Percentiles rank a stretch among this genome's conserved stretches.
Evolutionary conservation across 2,888 invertebrate genomes (phyloP).

Genomic region (Aproaerema taeniolella): DNA sequence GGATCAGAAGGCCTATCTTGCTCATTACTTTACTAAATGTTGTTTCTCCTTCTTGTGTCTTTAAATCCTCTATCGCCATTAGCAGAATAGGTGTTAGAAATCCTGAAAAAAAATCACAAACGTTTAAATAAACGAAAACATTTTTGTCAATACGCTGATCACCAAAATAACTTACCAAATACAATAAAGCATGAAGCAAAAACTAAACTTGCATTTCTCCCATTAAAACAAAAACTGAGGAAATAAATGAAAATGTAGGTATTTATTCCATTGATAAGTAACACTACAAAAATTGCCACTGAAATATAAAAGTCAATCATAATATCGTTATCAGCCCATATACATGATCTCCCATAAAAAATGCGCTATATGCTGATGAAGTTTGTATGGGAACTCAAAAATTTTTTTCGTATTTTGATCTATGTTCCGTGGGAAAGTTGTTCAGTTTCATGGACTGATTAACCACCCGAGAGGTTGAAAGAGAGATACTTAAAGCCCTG

Average conservation of each 20-base stretch:
- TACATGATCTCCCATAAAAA: too few relatives aligned
- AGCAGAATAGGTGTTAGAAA: conserved; percentile 15
- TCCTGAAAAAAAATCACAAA: conserved; percentile 12
- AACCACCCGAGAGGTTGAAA: too few relatives aligned
- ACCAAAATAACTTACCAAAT: conserved; percentile 20
- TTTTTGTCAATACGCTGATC: too few relatives aligned
- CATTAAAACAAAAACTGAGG: conserved; percentile 21
- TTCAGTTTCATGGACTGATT: too few relatives aligned
- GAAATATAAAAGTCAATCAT: conserved; percentile 25
- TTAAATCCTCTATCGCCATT: conserved; percentile 15
- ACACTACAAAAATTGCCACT: conserved; percentile 58
- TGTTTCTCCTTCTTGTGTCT: background rate
- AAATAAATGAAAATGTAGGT: conserved; percentile 80
- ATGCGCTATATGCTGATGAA: too few relatives aligned
- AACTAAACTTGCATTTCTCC: conserved; percentile 16
- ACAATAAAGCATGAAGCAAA: conserved; percentile 11
- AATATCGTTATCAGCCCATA: too few relatives aligned
- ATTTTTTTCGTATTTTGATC: too few relatives aligned
- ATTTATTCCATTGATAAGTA: conserved; percentile 75
- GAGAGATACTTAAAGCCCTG: too few relatives aligned
- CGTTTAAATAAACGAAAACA: background rate
- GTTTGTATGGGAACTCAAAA: too few relatives aligned
- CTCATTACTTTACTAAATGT: conserved; percentile 2
- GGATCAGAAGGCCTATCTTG: conserved; percentile 12
- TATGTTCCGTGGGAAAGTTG: too few relatives aligned